Evolutionary conservation across 2,888 invertebrate genomes (phyloP), one percentile per base, ranked within the genome.

Genomic region (Trichacis sp.): DNA sequence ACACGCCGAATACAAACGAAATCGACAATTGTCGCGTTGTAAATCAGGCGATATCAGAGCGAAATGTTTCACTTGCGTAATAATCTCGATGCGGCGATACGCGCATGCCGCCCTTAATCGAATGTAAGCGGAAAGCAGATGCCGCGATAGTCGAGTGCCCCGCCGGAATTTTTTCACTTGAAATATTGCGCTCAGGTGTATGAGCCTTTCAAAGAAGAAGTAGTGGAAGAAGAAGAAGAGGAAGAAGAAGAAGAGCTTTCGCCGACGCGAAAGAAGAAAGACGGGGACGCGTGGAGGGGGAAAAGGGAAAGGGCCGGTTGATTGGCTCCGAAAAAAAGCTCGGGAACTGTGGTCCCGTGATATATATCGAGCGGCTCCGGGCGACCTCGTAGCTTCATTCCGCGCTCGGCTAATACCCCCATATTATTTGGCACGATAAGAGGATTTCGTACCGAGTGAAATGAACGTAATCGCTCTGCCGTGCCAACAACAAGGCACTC

Each of bases 271-370:
- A 29, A 56, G 64, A 49, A 69, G 47, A 42, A 36, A 67, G 59
- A 67, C 55, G 70, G 66, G 54, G 58, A 51, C 51, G 18, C 58
- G n/a, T n/a, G 24, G 43, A 55, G 49, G 52, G 56, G 64, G 57
- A 67, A 56, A 58, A 63, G 68, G 64, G 65, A 68, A 69, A 72
- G 67, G 65, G 65, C 64, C 66, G 73, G 78, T 74, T 81, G 82
- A 82, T 82, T 82, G 82, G 81, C 72, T 78, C 64, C 69, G 74
- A 78, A 81, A 81, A 77, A 79, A 79, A 74, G 72, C 74, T 69
- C 66, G 51, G 72, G 69, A 67, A 71, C 73, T 65, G 64, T 69
- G 64, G 71, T 64, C 64, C 46, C 68, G 74, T 80, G 81, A 82
- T 40, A 14, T 40, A 40, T 15, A 40, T 15, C 40, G 74, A 75